Base-by-base conservation (phyloP, 2,797 vertebrate species). In the Pipistrellus kuhlii region DNA sequence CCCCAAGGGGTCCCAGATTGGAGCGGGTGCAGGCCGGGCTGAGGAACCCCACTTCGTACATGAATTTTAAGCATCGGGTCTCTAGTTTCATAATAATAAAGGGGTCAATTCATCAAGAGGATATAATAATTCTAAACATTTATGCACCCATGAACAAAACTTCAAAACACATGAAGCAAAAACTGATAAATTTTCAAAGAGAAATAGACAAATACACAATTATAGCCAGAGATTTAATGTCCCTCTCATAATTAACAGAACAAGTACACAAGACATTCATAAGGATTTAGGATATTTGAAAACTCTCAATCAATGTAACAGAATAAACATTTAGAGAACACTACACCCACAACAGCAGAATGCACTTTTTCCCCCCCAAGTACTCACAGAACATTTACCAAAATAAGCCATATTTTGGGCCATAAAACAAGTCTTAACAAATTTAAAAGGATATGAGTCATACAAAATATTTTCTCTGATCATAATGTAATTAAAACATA, bases 101-200 rank as follows among this genome's bases (percentile, higher is more conserved):
- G 75, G 41, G 8, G 38, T 68, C 18, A 73, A 25, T 81, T 89
- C 57, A 86, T 57, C 27, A 73, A 81, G n/a, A 72, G 20, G 9
- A 75, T 81, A 11, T 64, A 78, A 91, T 68, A 86, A 88, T 85
- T 17, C 32, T 75, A 71, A 93, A 83, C 4, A 73, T n/a, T 62
- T 68, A 91, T 85, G 64, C 8, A 68, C 11, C 32, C 78, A 88
- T 48, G 51, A 80, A n/a, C 35, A 82, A 90, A 91, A n/a, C 30
- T 93, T 91, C 57, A 83, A 90, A 83, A 85, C 38, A 92, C 8
- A 0, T 82, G 30, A 88, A 88, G 51, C 84, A 88, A 94, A 96
- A 90, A 69, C 55, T 85, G 69, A 59, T 64, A 81, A 48, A 90
- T 25, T 18, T 57, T 4, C 30, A 78, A 72, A 55, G 32, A 86